Conservation (phyloP, 1,140 invertebrate species). For the Kradibia gibbosae region DNA sequence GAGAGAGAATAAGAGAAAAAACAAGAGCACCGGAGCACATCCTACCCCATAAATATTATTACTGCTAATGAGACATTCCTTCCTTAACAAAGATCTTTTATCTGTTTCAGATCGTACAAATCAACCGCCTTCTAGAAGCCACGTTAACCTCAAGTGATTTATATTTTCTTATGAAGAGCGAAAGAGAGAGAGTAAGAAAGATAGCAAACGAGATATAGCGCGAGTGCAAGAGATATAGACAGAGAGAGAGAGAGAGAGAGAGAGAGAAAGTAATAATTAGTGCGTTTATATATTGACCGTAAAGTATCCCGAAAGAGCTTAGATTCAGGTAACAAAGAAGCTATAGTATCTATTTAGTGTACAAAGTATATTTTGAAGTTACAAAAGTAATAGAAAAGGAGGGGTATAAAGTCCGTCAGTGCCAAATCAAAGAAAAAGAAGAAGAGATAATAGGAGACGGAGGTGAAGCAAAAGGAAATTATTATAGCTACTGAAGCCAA, state of each 20-base stretch:
- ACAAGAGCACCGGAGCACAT: background rate
- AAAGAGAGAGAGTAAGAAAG: conserved; percentile 53
- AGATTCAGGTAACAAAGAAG: conserved; percentile 60
- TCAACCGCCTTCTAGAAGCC: conserved; percentile 74
- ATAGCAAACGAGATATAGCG: background rate
- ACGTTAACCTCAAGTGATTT: conserved; percentile 75
- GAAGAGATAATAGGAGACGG: too few relatives aligned
- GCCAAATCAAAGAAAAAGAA: conserved; percentile 71
- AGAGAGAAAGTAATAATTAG: conserved; percentile 65
- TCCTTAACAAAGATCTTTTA: conserved; percentile 27
- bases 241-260: conserved; percentile 19
- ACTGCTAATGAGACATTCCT: conserved; percentile 35
- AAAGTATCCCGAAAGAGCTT: conserved; percentile 62
- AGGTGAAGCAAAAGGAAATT: conserved; percentile 47
- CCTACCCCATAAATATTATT: conserved; percentile 11
- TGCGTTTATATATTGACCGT: conserved; percentile 72
- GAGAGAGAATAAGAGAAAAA: background rate
- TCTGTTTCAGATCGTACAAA: conserved; percentile 73
- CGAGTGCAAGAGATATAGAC: background rate
- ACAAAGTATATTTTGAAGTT: conserved; percentile 69
- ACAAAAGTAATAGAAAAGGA: background rate
- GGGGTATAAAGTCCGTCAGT: conserved; percentile 65
- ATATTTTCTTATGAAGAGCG: conserved; percentile 72
- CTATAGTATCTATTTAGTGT: conserved; percentile 71
- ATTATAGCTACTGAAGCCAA: conserved; percentile 28